Conservation (phyloP, 2,113 vertebrate genomes). For the Larimichthys polyactis region DNA sequence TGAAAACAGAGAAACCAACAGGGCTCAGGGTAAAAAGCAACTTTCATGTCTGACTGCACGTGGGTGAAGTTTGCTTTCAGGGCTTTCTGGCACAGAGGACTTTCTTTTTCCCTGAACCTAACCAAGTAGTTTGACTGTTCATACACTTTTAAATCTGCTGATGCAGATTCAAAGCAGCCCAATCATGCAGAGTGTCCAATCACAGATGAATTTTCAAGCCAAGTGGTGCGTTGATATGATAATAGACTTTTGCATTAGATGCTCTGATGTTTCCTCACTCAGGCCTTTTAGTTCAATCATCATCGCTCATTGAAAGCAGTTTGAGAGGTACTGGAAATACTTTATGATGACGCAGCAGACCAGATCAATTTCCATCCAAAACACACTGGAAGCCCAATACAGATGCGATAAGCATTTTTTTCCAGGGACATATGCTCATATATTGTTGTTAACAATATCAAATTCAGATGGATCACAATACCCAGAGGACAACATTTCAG, state of each 20-base stretch:
- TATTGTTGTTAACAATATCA: slow-evolving; percentile 18
- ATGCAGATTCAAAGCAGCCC: not conserved
- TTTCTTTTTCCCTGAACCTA: too few species aligned
- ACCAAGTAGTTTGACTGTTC: not conserved
- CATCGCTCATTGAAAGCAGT: not conserved
- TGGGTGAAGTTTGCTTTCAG: too few species aligned
- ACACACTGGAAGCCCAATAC: not conserved
- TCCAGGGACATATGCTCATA: slow-evolving; percentile 10
- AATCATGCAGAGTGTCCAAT: not conserved
- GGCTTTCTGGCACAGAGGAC: too few species aligned
- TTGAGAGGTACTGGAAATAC: not conserved
- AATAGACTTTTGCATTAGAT: not conserved
- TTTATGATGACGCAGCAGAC: not conserved
- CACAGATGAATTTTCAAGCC: not conserved
- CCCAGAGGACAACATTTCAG: not conserved
- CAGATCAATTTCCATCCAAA: not conserved
- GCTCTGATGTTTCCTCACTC: not conserved
- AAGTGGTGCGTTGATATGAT: not conserved
- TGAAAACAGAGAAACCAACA: not conserved
- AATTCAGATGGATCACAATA: slow-evolving; percentile 20
- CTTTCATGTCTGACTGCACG: not conserved
- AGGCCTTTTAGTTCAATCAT: not conserved
- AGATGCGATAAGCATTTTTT: not conserved
- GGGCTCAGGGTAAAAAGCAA: not conserved
- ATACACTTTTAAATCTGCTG: not conserved